Base-by-base conservation (phyloP, 2,797 vertebrate genomes). In the Acanthurus tractus region DNA sequence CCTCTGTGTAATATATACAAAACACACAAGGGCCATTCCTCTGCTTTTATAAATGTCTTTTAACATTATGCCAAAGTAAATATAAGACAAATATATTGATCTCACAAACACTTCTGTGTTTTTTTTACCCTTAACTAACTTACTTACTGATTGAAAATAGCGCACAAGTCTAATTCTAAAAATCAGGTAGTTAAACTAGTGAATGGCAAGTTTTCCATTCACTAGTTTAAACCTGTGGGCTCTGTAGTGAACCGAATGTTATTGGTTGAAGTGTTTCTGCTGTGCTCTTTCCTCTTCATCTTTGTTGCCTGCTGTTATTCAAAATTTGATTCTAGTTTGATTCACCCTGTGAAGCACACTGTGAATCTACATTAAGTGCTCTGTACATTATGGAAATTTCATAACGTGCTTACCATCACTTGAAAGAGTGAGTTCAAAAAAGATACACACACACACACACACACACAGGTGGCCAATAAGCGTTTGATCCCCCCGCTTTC, bases 401-500 rank as follows among this genome's bases (percentile, higher is more conserved):
- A 20, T 18, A 44, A 55, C 40, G 68, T 74, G 62, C 13, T 70
- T 65, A 55, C n/a, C 18, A 57, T 64, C n/a, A 49, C 42, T 69
- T 48, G 22, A 46, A 59, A 70, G 44, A n/a, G 17, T 36, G 36
- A 6, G 40, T 56, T 78, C 54, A 53, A 57, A 46, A 73, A 70
- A 50, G 25, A 18, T 38, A 57, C 73, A 81, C 64, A 79, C 25
- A 25, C 3, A 25, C 25, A 25, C 25, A 25, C 72, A 81, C 64
- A 79, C 56, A 78, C 70, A 83, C 90, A 88, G 69, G 75, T 83
- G 81, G 68, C 73, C 73, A 82, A 83, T 83, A 88, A 84, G 85
- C 61, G 85, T 86, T 89, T 90, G 88, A 92, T 91, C 81, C 71
- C 67, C 56, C 63, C 36, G 78, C 61, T 82, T 86, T 87, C 86